Evolutionary conservation across 2,888 invertebrate genomes (phyloP), one percentile per base, ranked within the genome.

Genomic region (Philopedon plagiatum): DNA sequence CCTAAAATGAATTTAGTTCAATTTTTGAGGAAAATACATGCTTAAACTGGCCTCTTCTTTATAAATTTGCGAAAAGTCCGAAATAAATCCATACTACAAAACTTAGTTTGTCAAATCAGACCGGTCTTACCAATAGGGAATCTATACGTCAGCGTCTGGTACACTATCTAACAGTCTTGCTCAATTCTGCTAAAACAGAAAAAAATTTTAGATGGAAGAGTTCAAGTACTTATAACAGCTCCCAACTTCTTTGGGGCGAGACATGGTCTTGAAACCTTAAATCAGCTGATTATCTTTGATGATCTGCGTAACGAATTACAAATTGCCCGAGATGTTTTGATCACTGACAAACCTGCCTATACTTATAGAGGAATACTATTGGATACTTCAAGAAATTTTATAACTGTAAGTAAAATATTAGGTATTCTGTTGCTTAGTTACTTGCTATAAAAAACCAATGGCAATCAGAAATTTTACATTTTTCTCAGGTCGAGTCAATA

Each of bases 351-450:
- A 34, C 99, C 99, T 0, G 89, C 90, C 0, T 99, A 95, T 86
- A 90, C 92, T 0, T 95, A 97, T 86, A 89, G 99, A 80, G 98
- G 80, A 39, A 64, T 80, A 8, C 54, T 80, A 19, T 84, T 99
- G 62, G 99, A 99, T 83, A 97, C 98, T 0, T 90, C 97, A 0
- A 90, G 99, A 37, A 98, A 98, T 84, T 99, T 90, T 82, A 89
- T 94, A 78, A 89, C 91, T 8, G 75, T 75, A 68, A 66, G 69
- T 58, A 46, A 54, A 9, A 34, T 9, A 34, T n/a, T n/a, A n/a
- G n/a, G n/a, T n/a, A n/a, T n/a, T n/a, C 1, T 46, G 9, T 62
- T n/a, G 1, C 19, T 15, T 44, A 34, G 19, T 56, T 9, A 34
- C 11, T 15, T 13, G 32, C n/a, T n/a, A n/a, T n/a, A n/a, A n/a